phyloP scores from a whole-genome alignment of 2,797 vertebrate genomes.

The Apogon talboti region DNA sequence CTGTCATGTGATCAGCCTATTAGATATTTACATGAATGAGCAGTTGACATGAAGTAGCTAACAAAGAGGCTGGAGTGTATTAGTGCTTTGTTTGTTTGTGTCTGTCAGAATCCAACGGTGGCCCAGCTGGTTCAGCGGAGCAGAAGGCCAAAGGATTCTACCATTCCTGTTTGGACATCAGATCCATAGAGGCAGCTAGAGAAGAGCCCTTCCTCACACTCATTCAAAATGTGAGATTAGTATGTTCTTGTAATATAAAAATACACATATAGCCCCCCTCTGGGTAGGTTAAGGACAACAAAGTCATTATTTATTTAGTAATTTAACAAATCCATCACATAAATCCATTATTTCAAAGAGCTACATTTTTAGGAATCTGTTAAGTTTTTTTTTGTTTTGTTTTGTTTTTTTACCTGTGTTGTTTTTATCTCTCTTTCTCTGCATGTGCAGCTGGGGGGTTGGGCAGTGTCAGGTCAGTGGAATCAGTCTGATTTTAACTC shows the following conservation, averaged over 20 bases:
- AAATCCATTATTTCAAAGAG: too few relatives aligned
- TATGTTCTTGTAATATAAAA: too few relatives aligned
- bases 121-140: conserved; percentile 69
- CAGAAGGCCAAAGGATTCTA: conserved; percentile 89
- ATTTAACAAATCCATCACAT: too few relatives aligned
- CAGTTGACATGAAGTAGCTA: not conserved
- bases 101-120: conserved; percentile 58
- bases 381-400: too few relatives aligned
- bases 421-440: not conserved
- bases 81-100: conserved; percentile 5
- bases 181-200: conserved; percentile 82
- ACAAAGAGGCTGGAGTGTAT: not conserved
- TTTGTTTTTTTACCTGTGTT: not conserved
- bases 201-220: conserved; percentile 84
- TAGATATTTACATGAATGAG: too few relatives aligned
- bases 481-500: conserved; percentile 88
- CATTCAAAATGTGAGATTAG: conserved; percentile 85
- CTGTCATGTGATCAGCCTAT: too few relatives aligned
- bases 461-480: conserved; percentile 83
- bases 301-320: too few relatives aligned
- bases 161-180: conserved; percentile 87
- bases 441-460: conserved; percentile 87
- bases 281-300: not conserved
- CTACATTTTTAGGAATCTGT: too few relatives aligned
- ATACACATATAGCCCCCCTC: too few relatives aligned